A percentile compares a stretch with the other conserved stretches of the same genome.
Evolutionary conservation across 1,140 invertebrate genomes (phyloP).

Genomic region (Mylabris phalerata): DNA sequence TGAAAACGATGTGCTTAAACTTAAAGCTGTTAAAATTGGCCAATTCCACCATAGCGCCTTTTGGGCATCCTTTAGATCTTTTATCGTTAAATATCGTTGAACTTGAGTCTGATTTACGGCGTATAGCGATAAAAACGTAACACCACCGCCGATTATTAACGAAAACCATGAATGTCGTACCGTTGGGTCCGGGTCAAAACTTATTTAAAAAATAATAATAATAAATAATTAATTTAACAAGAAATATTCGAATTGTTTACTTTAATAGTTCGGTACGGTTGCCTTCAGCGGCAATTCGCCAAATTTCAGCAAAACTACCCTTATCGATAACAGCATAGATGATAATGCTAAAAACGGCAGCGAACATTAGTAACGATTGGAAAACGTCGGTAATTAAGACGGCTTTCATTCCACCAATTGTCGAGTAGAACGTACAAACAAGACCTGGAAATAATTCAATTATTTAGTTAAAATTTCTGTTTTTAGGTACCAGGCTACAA

Average conservation of each 20-base stretch:
- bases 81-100: constrained; percentile 74
- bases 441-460: constrained; percentile 36
- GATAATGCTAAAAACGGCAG: constrained; percentile 66
- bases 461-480: neutral
- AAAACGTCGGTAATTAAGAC: constrained; percentile 84
- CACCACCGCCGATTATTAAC: constrained; percentile 62
- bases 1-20: constrained; percentile 64
- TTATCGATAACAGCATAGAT: constrained; percentile 57
- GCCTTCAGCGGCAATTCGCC: constrained; percentile 56
- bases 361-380: constrained; percentile 73
- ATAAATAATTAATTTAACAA: neutral
- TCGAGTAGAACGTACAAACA: constrained; percentile 80
- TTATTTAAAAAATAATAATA: constrained; percentile 31
- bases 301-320: constrained; percentile 59
- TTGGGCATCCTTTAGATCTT: constrained; percentile 58
- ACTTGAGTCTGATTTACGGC: constrained; percentile 82
- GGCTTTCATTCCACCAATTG: constrained; percentile 83
- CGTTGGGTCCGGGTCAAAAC: constrained; percentile 61
- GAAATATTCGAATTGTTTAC: constrained; percentile 42
- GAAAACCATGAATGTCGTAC: constrained; percentile 69
- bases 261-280: constrained; percentile 62
- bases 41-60: constrained; percentile 60
- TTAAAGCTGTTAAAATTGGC: constrained; percentile 62
- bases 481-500: too few species aligned
- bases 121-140: constrained; percentile 68